Percentiles rank a stretch among this genome's conserved stretches.
Evolutionary conservation across 2,888 invertebrate genomes (phyloP).

Genomic region (Cerceris rybyensis): DNA sequence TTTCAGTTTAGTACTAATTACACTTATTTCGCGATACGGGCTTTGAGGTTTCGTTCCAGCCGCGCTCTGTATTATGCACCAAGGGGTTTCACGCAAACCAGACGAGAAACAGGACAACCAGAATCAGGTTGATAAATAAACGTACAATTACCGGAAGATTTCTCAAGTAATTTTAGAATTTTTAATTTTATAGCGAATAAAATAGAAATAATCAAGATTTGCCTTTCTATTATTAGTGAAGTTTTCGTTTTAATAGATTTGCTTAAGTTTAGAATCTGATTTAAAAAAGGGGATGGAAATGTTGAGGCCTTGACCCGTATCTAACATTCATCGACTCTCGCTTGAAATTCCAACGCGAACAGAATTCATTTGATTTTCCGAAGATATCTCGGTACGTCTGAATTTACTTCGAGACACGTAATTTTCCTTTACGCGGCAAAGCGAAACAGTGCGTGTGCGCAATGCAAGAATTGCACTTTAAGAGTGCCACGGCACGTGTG

Average conservation of each 20-base stretch:
- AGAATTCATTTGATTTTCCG: too few species aligned
- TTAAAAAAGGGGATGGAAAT: too few species aligned
- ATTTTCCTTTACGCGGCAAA: background rate
- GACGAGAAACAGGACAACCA: conserved; percentile 21
- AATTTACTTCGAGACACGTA: background rate
- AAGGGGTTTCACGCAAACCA: background rate
- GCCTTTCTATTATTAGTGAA: too few species aligned
- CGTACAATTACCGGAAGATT: background rate
- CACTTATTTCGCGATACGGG: conserved; percentile 20
- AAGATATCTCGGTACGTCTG: too few species aligned
- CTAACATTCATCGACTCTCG: too few species aligned
- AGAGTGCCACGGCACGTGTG: conserved; percentile 36
- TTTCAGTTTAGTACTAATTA: conserved; percentile 34
- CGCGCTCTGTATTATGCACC: conserved; percentile 31
- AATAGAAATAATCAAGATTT: too few species aligned
- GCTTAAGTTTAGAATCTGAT: too few species aligned
- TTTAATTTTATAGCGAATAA: too few species aligned
- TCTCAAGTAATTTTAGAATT: too few species aligned
- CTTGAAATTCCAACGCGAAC: too few species aligned
- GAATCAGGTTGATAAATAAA: conserved; percentile 36
- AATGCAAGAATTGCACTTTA: background rate
- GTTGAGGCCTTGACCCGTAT: too few species aligned
- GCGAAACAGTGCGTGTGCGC: background rate
- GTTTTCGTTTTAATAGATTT: too few species aligned
- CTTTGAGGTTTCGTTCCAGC: conserved; percentile 19